These are phyloP conservation scores for Zhuqinia jingwanae DNA, from an alignment of 2,888 invertebrate genomes.

Conservation along the genomic window DNA sequence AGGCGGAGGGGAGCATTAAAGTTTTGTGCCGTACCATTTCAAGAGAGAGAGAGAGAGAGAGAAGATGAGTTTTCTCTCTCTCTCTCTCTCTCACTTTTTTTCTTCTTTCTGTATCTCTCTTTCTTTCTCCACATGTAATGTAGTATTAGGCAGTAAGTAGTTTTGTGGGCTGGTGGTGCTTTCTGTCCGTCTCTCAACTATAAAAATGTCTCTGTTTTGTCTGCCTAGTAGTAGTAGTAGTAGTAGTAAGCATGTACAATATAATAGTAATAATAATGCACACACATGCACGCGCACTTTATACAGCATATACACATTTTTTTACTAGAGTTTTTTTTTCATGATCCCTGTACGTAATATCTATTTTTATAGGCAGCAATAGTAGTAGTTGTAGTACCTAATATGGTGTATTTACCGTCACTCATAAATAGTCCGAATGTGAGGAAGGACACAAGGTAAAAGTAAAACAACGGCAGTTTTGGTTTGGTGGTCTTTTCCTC, in stretches of 20 bases:
- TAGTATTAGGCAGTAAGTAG: not conserved
- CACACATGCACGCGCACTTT: slow-evolving; percentile 34
- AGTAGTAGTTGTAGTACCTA: not conserved
- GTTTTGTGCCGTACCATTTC: slow-evolving; percentile 62
- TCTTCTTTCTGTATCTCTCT: not conserved
- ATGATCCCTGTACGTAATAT: slow-evolving; percentile 38
- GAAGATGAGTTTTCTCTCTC: slow-evolving; percentile 55
- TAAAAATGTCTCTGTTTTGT: slow-evolving; percentile 13
- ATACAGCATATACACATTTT: too few species aligned
- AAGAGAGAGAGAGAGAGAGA: slow-evolving; percentile 13
- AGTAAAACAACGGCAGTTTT: slow-evolving; percentile 35
- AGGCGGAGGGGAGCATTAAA: slow-evolving; percentile 61
- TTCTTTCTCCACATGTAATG: too few species aligned
- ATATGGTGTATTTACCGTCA: slow-evolving; percentile 17
- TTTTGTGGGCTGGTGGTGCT: slow-evolving; percentile 4
- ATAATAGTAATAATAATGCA: not conserved
- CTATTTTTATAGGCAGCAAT: not conserved
- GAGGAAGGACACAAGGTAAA: slow-evolving; percentile 20
- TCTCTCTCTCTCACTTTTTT: not conserved
- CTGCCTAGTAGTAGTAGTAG: not conserved
- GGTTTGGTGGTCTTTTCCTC: slow-evolving; percentile 32
- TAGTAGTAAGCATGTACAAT: too few species aligned
- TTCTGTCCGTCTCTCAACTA: not conserved
- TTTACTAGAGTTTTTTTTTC: slow-evolving; percentile 3
- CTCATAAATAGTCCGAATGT: slow-evolving; percentile 23